Percentiles rank a stretch among this genome's conserved stretches.
Evolutionary conservation across 2,888 invertebrate genomes (phyloP).

Genomic region (Blomia tropicalis): DNA sequence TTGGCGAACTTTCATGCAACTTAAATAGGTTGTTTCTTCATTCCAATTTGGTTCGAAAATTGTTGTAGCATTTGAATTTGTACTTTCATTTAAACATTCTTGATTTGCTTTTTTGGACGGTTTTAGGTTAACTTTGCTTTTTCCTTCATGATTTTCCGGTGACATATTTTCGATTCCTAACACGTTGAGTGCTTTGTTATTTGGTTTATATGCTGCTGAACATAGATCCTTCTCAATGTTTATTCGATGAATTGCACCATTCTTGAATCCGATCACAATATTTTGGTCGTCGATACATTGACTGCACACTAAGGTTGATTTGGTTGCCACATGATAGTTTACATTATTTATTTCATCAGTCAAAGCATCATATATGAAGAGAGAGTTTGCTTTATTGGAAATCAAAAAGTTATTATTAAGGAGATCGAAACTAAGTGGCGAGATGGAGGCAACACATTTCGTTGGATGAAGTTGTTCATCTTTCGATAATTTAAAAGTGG

Average conservation of each 20-base stretch:
- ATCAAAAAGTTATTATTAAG: conserved; percentile 19
- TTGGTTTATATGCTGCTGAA: conserved; percentile 8
- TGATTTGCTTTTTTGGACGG: conserved; percentile 18
- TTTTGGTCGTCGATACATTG: conserved; percentile 22
- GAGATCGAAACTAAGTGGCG: conserved; percentile 8
- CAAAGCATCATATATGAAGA: conserved; percentile 22
- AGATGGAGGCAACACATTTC: conserved; percentile 21
- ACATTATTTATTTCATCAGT: conserved; percentile 15
- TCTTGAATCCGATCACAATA: conserved; percentile 25
- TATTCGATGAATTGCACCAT: conserved; percentile 20
- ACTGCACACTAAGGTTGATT: conserved; percentile 8
- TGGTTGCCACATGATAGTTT: conserved; percentile 10
- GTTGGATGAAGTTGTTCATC: conserved; percentile 14
- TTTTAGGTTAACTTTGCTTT: conserved; percentile 14
- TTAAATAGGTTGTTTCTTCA: conserved; percentile 14
- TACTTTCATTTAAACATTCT: neutral
- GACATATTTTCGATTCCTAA: conserved; percentile 22
- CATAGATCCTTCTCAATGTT: conserved; percentile 25
- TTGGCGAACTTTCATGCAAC: conserved; percentile 22
- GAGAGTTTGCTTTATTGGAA: conserved; percentile 20
- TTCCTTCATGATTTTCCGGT: neutral
- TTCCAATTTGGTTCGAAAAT: conserved; percentile 21
- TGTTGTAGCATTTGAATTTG: conserved; percentile 2
- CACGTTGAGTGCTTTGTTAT: conserved; percentile 24
- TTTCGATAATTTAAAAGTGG: neutral